Evolutionary conservation across 2,113 vertebrate species (phyloP), one percentile per base, ranked within the genome.

Genomic region (Leuciscus idus): DNA sequence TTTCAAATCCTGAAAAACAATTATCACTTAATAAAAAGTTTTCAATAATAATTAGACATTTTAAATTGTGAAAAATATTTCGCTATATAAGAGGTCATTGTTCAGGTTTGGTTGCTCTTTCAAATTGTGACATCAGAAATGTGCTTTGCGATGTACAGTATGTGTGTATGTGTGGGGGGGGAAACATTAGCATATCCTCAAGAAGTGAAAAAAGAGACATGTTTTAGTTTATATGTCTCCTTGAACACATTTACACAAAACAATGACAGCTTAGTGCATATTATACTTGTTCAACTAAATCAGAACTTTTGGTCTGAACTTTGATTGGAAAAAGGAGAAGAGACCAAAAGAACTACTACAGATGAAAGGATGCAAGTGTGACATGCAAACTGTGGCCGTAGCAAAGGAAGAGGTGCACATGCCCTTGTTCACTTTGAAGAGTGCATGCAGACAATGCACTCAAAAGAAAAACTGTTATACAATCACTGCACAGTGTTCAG

Each of bases 311-410:
- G 43, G 23, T 5, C 43, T 48, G 43, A 75, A 26, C 72, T 81
- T 64, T 64, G 39, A 81, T 64, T 81, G 39, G 8, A 64, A 81
- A 81, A 75, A 75, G 72, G 43, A 75, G 72, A 75, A 64, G 59
- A 62, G 36, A 43, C 8, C 23, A 64, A 64, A 11, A 64, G n/a
- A 28, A 59, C 39, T 64, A 81, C 78, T 64, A 9, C 3, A 46
- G 36, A 81, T 28, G 39, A 64, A 10, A 64, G 23, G 59, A 48
- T 48, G 59, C 59, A 28, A 81, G 59, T 48, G 79, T 64, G 48
- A 66, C 36, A 28, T 81, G 39, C n/a, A 66, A 64, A 48, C 39
- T 81, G 79, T 46, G 79, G 59, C 39, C 59, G 19, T 26, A 64
- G 36, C 59, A 64, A 30, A 81, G 79, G 59, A 81, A 64, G 78